Percentiles rank a stretch among this genome's conserved stretches.
phyloP scores from a whole-genome alignment of 92 coral and sea anemone species.

The Parazoanthus atlanticus region DNA sequence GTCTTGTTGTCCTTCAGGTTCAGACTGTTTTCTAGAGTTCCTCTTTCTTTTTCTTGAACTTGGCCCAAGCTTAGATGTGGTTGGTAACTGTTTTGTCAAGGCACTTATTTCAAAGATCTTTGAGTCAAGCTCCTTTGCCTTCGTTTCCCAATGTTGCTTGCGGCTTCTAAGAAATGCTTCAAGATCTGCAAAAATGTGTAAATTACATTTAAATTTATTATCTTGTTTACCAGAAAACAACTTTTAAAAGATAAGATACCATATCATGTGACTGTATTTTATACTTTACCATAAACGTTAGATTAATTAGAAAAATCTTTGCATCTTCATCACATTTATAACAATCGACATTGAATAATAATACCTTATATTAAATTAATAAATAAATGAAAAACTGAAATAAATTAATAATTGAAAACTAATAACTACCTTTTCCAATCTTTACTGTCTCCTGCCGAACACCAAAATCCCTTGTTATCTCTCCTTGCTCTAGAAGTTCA shows the following conservation, averaged over 20 bases:
- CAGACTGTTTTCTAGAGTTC: neutral
- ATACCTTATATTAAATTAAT: no score
- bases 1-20: neutral
- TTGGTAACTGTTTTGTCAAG: neutral
- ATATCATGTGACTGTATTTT: no score
- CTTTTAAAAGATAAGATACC: no score
- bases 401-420: neutral
- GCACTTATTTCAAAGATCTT: slow-evolving; percentile 12
- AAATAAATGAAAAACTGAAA: no score
- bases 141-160: slow-evolving; percentile 13
- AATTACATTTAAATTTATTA: no score
- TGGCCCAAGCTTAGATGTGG: neutral
- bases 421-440: slow-evolving; percentile 5
- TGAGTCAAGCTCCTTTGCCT: slow-evolving; percentile 28
- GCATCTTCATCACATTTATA: no score
- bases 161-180: slow-evolving; percentile 18
- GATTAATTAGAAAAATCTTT: no score
- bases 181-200: slow-evolving; percentile 26
- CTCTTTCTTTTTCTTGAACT: slow-evolving; percentile 6
- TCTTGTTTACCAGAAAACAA: no score
- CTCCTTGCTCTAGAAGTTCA: slow-evolving; percentile 34
- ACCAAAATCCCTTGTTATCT: slow-evolving; percentile 45
- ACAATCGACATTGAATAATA: no score
- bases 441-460: slow-evolving; percentile 27
- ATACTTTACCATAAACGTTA: no score